Evolutionary conservation across 2,888 invertebrate species (phyloP), one percentile per base, ranked within the genome.

Genomic region (Tortrix viridana): DNA sequence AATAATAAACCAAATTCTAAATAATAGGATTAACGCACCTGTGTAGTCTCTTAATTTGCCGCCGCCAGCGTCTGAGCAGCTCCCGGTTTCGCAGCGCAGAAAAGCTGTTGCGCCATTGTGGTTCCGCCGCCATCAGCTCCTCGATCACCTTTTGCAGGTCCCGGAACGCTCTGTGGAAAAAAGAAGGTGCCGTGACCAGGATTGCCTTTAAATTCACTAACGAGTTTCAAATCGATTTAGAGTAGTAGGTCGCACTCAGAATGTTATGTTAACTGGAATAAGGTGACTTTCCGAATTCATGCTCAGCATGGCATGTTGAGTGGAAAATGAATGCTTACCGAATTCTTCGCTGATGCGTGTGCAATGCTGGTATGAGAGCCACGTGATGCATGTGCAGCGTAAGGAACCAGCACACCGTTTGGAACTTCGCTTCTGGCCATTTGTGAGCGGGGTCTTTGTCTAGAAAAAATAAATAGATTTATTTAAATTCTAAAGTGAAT

Each of bases 331-430:
- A 14, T 5, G 55, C 69, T 73, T 67, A 92, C 92, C 92, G 80
- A 65, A 92, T 90, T 16, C 92, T 82, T 32, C 92, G 74, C 73
- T 92, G 92, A 68, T 92, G 92, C 69, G 97, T 97, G 76, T 97
- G 96, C 53, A 97, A 93, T 3, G 97, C 96, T 0, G 99, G 98
- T 70, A 98, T 93, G 59, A 99, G 94, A 7, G 98, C 96, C 63
- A 99, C 93, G 81, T 99, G 98, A 85, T 98, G 98, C 85, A 97
- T 96, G 85, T 98, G 97, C 44, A 99, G 93, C 0, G 99, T 98
- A 50, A 99, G 93, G 89, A 98, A 99, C 97, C 99, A 99, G 82
- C 99, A 99, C 72, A 98, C 97, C 0, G 99, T 98, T 68, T 97
- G 96, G 88, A 99, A 99, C 78, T 98, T 98, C 2, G 96, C 94